Percentiles rank a stretch among this genome's conserved stretches.
Conservation (phyloP, 2,888 invertebrate genomes). For the Hypolimnas misippus region DNA sequence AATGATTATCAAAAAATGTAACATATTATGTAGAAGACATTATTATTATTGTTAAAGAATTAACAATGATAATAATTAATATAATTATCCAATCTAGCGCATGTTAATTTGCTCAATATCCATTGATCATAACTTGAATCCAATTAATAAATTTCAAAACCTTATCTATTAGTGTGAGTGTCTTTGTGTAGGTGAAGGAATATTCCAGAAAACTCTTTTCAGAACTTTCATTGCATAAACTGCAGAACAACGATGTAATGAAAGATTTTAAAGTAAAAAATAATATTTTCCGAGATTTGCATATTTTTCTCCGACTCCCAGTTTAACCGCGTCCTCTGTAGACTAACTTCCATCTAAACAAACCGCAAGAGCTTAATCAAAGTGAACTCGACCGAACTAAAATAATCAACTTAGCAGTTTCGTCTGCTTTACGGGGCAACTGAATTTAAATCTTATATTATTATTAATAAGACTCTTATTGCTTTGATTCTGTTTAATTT, state of each 20-base stretch:
- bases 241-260: slow-evolving; percentile 3
- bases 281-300: slow-evolving; percentile 18
- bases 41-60: too few species aligned
- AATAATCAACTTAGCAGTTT: slow-evolving; percentile 33
- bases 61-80: too few species aligned
- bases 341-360: slow-evolving; percentile 33
- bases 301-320: slow-evolving; percentile 24
- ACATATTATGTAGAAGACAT: too few species aligned
- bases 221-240: not conserved
- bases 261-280: slow-evolving; percentile 5
- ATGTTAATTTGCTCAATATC: too few species aligned
- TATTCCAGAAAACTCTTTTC: not conserved
- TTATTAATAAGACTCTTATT: slow-evolving; percentile 2
- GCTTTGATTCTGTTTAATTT: not conserved
- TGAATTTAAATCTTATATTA: slow-evolving; percentile 6
- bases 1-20: too few species aligned
- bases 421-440: slow-evolving; percentile 7
- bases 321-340: slow-evolving; percentile 24
- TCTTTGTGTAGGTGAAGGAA: not conserved
- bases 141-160: too few species aligned
- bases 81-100: too few species aligned
- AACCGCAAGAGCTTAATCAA: slow-evolving; percentile 32
- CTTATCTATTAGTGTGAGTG: not conserved
- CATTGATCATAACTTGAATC: too few species aligned
- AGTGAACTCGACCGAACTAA: slow-evolving; percentile 33